Base-by-base conservation (phyloP, 2,888 invertebrate genomes). In the Polietes domitor region DNA sequence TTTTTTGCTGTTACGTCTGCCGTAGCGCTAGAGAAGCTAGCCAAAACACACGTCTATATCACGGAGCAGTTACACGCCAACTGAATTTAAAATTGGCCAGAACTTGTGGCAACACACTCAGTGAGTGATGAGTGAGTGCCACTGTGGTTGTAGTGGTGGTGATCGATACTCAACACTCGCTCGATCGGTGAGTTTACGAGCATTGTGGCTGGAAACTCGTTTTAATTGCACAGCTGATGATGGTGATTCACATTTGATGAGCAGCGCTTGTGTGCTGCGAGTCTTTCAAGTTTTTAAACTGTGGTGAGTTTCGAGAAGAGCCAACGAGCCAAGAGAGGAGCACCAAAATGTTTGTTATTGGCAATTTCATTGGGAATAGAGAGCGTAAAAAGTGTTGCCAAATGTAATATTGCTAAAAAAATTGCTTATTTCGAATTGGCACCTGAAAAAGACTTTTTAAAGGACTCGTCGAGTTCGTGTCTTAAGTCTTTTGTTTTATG, bases 211-310 rank as follows among this genome's bases (percentile, higher is more conserved):
- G 41, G 12, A 76, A 84, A 84, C 84, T 55, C 53, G 84, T 84
- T 84, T 81, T 53, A 70, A 84, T 78, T 78, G 81, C 84, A 78
- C 84, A 84, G 84, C 84, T 84, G 81, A 84, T 84, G 78, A 15
- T 28, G 68, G 12, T 68, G 68, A 81, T 63, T 84, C 78, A 84
- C 50, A 24, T 24, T 58, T n/a, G 43, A 41, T 73, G 58, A 1
- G 41, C 37, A 15, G 19, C 58, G 43, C 24, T 47, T 68, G 37
- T 47, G 43, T 71, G 21, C 61, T 55, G 28, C 9, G 1, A 15
- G 43, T 9, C 28, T 61, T 70, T 77, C 12, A 26, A 28, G 10
- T 32, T 78, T 32, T 78, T 21, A 65, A 65, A 5, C 68, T 28
- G 78, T 81, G 84, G 84, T 84, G 84, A 81, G 26, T 68, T 68